These are phyloP conservation scores for Myxocyprinus asiaticus DNA, from an alignment of 2,113 vertebrate species.

Conservation along the genomic window DNA sequence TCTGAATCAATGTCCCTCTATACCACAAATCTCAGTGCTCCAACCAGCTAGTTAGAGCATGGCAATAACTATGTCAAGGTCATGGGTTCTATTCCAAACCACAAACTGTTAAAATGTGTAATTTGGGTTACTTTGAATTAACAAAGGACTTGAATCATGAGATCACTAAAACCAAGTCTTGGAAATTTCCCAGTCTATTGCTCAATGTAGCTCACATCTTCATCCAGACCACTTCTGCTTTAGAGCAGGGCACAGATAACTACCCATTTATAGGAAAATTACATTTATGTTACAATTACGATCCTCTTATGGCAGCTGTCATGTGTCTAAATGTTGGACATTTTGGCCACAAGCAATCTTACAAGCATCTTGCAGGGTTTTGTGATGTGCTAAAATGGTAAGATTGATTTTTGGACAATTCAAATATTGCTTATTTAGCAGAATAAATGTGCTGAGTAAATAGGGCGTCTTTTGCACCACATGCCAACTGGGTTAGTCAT, in stretches of 20 bases:
- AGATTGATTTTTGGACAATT: not conserved
- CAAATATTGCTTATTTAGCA: not conserved
- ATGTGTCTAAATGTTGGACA: not conserved
- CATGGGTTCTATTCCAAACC: too few relatives aligned
- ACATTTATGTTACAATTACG: not conserved
- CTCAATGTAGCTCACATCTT: not conserved
- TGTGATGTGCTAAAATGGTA: not conserved
- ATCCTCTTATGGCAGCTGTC: constrained; percentile 6
- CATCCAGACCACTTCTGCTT: constrained; percentile 13
- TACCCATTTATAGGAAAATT: not conserved
- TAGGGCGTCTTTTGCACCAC: not conserved
- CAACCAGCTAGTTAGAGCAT: too few relatives aligned
- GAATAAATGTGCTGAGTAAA: too few relatives aligned
- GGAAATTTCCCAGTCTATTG: not conserved
- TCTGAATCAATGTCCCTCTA: too few relatives aligned
- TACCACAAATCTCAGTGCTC: too few relatives aligned
- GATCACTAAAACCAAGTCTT: not conserved
- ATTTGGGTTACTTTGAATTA: too few relatives aligned
- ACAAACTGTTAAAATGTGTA: too few relatives aligned
- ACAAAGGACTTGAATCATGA: not conserved
- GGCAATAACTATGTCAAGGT: too few relatives aligned
- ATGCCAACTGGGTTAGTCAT: not conserved
- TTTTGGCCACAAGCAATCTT: not conserved
- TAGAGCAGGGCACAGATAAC: not conserved
- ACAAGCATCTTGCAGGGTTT: not conserved